Base-by-base conservation (phyloP, 2,797 vertebrate species). In the Glyptemys insculpta region DNA sequence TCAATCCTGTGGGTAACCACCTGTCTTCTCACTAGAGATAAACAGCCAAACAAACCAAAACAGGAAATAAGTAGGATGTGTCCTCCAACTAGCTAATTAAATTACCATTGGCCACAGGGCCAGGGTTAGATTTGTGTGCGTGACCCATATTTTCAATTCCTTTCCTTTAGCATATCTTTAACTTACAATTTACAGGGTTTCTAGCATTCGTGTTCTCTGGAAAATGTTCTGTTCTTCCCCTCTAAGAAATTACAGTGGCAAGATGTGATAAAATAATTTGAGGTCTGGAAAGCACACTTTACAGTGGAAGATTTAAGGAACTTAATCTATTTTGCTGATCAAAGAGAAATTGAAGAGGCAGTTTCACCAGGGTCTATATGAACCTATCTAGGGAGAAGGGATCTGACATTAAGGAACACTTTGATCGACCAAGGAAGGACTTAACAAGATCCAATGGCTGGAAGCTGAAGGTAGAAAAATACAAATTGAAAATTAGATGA, bases 111-210 rank as follows among this genome's bases (percentile, higher is more conserved):
- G 49, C 93, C 86, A 65, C 78, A 0, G 80, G 83, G 53, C 21
- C 86, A 50, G 85, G 91, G 93, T 50, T 92, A 21, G 2, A 1
- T 85, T 10, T 91, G 86, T 88, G 91, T 93, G 80, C 72, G 65
- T 81, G 89, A 81, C 78, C 93, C 78, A 44, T 80, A 80, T 47
- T 88, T 93, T 94, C 90, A 88, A 8, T 82, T 82, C 1, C 44
- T 56, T 19, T 91, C 79, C 79, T 87, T 74, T 79, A 91, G 85
- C 59, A 68, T 8, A 49, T 12, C 5, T 88, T 81, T 84, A 96
- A 92, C 89, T 15, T 86, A 68, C 54, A 47, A 6, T 89, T 91
- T 78, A 29, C 83, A 79, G 68, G 68, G 50, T 85, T 97, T 95
- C 92, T 86, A 88, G 81, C 21, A 85, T 94, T 52, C 0, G 0